A percentile compares a stretch with the other conserved stretches of the same genome.
These are phyloP conservation scores for Gnathonemus longibarbis DNA, from an alignment of 2,113 vertebrate genomes.

Conservation along the genomic window DNA sequence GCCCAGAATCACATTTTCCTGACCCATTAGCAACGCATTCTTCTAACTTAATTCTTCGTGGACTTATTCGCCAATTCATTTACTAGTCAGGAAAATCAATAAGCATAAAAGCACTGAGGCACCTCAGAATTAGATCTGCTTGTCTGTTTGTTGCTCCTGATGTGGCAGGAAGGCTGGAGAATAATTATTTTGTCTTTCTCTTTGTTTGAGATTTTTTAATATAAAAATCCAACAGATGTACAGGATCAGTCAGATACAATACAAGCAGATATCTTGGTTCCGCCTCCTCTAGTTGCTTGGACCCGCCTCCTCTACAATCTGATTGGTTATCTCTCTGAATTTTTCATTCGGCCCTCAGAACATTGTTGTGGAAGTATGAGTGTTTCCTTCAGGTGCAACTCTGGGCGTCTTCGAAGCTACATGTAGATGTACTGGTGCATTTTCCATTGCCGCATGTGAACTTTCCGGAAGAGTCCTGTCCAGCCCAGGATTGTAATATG, in stretches of 20 bases:
- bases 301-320: not conserved
- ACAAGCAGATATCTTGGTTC: not conserved
- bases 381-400: not conserved
- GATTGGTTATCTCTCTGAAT: not conserved
- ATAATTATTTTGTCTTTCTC: not conserved
- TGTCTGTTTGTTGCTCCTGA: not conserved
- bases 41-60: not conserved
- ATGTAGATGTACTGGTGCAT: not conserved
- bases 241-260: too few relatives aligned
- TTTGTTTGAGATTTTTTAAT: not conserved
- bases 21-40: not conserved
- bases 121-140: not conserved
- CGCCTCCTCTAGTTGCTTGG: too few relatives aligned
- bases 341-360: not conserved
- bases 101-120: not conserved
- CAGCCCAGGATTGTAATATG: not conserved
- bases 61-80: constrained; percentile 2
- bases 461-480: not conserved
- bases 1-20: not conserved
- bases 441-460: not conserved
- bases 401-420: not conserved
- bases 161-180: not conserved
- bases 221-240: not conserved
- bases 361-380: not conserved
- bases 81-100: constrained; percentile 15